These are phyloP conservation scores for Bryconaethiops microstoma DNA, from an alignment of 2,797 vertebrate genomes.

Conservation along the genomic window DNA sequence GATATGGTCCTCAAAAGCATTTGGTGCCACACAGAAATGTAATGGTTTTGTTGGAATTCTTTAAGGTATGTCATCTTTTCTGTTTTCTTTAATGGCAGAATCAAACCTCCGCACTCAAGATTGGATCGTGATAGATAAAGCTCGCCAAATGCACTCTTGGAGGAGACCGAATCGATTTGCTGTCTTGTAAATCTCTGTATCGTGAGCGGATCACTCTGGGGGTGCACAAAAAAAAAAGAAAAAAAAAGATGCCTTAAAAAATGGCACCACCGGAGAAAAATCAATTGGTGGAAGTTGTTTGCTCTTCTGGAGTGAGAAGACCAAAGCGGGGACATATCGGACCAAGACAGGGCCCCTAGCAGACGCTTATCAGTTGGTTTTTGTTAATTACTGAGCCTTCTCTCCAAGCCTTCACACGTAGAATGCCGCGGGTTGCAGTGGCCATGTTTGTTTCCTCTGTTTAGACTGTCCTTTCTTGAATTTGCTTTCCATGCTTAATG, in stretches of 20 bases:
- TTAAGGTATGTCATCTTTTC: not conserved
- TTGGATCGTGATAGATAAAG: constrained; percentile 58
- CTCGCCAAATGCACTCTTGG: constrained; percentile 43
- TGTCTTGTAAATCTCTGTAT: constrained; percentile 62
- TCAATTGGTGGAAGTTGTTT: constrained; percentile 59
- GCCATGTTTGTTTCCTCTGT: not conserved
- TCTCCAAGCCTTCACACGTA: not conserved
- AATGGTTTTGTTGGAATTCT: not conserved
- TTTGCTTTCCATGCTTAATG: not conserved
- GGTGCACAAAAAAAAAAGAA: not conserved
- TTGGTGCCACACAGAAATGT: not conserved
- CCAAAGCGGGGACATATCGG: not conserved
- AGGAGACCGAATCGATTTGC: constrained; percentile 67
- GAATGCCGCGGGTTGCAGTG: not conserved
- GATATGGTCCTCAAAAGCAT: not conserved
- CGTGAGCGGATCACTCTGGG: constrained; percentile 52
- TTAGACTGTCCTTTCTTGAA: too few species aligned
- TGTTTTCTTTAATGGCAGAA: constrained; percentile 22
- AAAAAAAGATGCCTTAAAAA: too few species aligned
- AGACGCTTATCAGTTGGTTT: constrained; percentile 25
- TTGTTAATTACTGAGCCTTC: constrained; percentile 8
- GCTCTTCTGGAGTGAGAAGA: constrained; percentile 22
- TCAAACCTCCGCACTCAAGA: constrained; percentile 19
- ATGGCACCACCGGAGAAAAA: constrained; percentile 44
- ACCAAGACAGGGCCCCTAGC: not conserved